Evolutionary conservation across 2,797 vertebrate species (phyloP).

Genomic region (Cirrhinus mrigala): DNA sequence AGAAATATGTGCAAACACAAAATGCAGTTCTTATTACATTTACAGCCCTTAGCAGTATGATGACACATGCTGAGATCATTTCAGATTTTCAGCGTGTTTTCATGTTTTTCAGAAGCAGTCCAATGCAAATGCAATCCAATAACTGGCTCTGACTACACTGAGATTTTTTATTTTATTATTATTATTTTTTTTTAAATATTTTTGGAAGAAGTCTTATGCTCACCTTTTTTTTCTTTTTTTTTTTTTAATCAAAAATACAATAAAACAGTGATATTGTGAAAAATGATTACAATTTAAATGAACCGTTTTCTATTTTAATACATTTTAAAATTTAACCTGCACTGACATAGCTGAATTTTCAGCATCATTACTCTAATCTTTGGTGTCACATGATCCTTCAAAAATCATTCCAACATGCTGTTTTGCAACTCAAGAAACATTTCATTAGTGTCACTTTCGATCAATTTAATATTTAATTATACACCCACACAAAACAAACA

Average conservation of each 20-base stretch:
- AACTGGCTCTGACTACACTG: not conserved
- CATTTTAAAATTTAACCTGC: not conserved
- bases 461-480: too few species aligned
- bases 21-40: not conserved
- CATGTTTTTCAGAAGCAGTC: not conserved
- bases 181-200: not conserved
- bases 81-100: not conserved
- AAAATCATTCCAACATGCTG: too few species aligned
- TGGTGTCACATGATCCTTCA: not conserved
- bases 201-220: not conserved
- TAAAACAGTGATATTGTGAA: not conserved
- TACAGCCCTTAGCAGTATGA: constrained; percentile 9
- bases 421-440: too few species aligned
- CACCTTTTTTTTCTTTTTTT: not conserved
- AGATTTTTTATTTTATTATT: too few species aligned
- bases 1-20: not conserved
- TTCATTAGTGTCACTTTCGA: too few species aligned
- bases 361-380: not conserved
- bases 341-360: not conserved
- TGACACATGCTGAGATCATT: constrained; percentile 13
- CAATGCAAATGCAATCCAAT: not conserved
- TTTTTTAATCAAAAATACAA: not conserved
- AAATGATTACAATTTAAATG: not conserved
- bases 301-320: not conserved
- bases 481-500: too few species aligned